Evolutionary conservation across 37 sponge, comb jelly and placozoan species (phyloP).

Genomic region (Hexactinellida sp.): DNA sequence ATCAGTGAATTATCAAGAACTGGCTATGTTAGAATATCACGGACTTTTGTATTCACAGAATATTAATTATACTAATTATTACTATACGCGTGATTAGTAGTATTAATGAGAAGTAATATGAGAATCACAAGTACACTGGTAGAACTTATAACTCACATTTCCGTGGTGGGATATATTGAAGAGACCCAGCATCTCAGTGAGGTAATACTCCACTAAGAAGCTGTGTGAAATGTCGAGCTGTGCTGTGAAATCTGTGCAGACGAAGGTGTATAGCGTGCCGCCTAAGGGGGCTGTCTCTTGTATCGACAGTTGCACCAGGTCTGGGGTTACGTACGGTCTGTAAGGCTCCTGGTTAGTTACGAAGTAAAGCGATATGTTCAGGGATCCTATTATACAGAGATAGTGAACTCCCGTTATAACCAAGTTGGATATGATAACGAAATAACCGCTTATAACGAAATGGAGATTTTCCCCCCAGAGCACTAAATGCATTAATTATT

Average conservation of each 20-base stretch:
- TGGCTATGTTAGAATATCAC: background rate
- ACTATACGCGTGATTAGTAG: background rate
- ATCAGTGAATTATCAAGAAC: too few relatives aligned
- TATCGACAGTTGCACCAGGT: background rate
- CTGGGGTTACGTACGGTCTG: background rate
- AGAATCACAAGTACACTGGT: too few relatives aligned
- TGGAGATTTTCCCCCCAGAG: too few relatives aligned
- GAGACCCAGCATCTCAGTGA: background rate
- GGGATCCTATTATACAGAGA: too few relatives aligned
- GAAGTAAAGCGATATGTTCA: background rate
- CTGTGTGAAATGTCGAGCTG: background rate
- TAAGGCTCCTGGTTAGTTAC: background rate
- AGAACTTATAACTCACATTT: background rate
- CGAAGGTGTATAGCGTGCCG: background rate
- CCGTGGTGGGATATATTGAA: background rate
- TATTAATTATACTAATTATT: background rate
- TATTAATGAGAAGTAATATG: too few relatives aligned
- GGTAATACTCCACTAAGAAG: background rate
- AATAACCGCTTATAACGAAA: too few relatives aligned
- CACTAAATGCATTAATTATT: too few relatives aligned
- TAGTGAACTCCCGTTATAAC: too few relatives aligned
- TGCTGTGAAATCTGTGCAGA: background rate
- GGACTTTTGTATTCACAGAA: background rate
- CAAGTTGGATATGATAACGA: too few relatives aligned
- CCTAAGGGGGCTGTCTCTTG: background rate